phyloP scores from a whole-genome alignment of 2,888 invertebrate species.

The Lamellibrachia columna region DNA sequence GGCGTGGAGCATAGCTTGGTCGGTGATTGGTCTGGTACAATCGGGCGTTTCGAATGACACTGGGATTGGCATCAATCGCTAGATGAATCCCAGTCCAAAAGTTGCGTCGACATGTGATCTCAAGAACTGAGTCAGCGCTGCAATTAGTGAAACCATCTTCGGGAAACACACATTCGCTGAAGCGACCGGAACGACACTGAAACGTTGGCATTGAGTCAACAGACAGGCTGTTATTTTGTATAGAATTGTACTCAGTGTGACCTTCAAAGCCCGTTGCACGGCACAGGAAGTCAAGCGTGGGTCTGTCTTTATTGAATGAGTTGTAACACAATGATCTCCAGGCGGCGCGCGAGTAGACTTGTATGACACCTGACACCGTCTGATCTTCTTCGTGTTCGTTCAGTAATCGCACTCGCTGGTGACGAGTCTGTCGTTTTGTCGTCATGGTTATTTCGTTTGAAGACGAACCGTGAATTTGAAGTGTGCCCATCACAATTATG shows the following conservation, averaged over 20 bases:
- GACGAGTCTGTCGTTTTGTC: background rate
- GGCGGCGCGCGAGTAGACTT: background rate
- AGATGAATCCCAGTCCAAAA: background rate
- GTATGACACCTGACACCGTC: background rate
- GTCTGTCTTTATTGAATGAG: background rate
- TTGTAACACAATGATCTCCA: background rate
- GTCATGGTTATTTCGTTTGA: background rate
- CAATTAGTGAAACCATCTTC: background rate
- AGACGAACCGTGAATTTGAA: background rate
- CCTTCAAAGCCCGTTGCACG: background rate
- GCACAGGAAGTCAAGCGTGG: background rate
- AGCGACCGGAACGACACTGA: background rate
- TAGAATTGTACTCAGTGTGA: background rate
- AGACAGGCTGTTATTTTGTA: background rate
- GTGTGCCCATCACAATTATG: background rate
- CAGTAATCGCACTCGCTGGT: background rate
- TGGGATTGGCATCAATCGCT: background rate
- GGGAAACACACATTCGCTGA: background rate
- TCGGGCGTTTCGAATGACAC: background rate
- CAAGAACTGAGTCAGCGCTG: background rate
- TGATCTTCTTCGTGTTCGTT: background rate
- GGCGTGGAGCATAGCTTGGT: background rate
- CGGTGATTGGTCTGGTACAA: background rate
- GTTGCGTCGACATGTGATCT: background rate
- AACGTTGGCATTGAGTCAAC: background rate